Conservation (phyloP, 2,888 invertebrate genomes). For the Melipona bicolor region DNA sequence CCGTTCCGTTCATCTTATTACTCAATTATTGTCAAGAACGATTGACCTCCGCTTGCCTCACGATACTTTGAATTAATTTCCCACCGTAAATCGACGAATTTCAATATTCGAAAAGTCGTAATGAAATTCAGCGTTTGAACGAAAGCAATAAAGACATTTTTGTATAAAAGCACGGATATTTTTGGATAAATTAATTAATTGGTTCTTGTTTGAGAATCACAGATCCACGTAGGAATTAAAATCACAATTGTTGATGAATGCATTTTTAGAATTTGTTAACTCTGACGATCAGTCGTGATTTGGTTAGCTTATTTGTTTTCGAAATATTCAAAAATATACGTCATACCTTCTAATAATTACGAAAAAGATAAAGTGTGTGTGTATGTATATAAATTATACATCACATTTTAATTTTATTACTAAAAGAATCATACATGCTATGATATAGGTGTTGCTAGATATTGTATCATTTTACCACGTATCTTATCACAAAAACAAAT, state of each 20-base stretch:
- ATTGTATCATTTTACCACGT: neutral
- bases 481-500: neutral
- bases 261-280: neutral
- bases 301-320: neutral
- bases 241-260: neutral
- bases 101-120: no score
- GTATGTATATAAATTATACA: neutral
- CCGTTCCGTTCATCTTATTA: neutral
- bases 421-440: neutral
- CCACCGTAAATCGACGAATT: neutral
- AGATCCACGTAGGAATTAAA: neutral
- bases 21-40: slow-evolving; percentile 4
- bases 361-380: no score
- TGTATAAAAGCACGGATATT: neutral
- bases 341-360: neutral
- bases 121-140: neutral
- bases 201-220: neutral
- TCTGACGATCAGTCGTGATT: neutral
- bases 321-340: neutral
- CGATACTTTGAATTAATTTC: neutral
- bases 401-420: neutral
- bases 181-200: neutral
- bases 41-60: neutral
- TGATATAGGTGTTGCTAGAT: neutral
- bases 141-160: neutral